Evolutionary conservation across 2,113 vertebrate species (phyloP), one percentile per base, ranked within the genome.

Genomic region (Lepisosteus osseus): DNA sequence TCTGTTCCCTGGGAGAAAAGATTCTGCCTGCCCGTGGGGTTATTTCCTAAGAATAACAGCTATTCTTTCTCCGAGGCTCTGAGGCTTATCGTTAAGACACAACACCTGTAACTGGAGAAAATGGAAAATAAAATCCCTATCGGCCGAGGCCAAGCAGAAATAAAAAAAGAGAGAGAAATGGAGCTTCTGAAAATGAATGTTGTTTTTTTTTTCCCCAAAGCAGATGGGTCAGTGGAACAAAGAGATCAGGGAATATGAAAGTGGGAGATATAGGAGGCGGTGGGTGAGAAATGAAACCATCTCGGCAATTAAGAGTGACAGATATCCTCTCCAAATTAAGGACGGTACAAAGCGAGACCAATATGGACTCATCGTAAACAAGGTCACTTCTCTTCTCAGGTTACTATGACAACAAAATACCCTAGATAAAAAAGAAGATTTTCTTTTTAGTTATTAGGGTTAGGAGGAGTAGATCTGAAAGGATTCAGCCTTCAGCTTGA

Each of bases 331-430:
- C 51, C 17, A 41, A 55, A 54, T 68, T 68, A 55, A n/a, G 62
- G 29, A 29, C 29, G 29, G 29, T 29, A 2, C 29, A 29, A 29
- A 41, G 7, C 15, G 7, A 17, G 8, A 54, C 8, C 29, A 61
- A 61, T 29, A 62, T 63, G 61, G 40, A 63, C 13, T 54, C 43
- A 29, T 68, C 54, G 0, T 15, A n/a, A 45, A 13, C 5, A 9
- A 40, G 41, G 55, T 69, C 42, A 61, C 55, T 15, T 7, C 41
- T 57, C 5, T 67, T 54, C 55, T 12, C 11, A 3, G 12, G 71
- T 72, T 59, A 17, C 71, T 64, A 67, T 72, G 71, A 66, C 71
- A 72, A 72, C 71, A 59, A 45, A 56, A 61, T 55, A 45, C 54
- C 51, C 12, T 54, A 17, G 42, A 43, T 11, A 29, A 45, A 29